These are phyloP conservation scores for Prorops nasuta DNA, from an alignment of 1,140 invertebrate genomes.

Conservation along the genomic window DNA sequence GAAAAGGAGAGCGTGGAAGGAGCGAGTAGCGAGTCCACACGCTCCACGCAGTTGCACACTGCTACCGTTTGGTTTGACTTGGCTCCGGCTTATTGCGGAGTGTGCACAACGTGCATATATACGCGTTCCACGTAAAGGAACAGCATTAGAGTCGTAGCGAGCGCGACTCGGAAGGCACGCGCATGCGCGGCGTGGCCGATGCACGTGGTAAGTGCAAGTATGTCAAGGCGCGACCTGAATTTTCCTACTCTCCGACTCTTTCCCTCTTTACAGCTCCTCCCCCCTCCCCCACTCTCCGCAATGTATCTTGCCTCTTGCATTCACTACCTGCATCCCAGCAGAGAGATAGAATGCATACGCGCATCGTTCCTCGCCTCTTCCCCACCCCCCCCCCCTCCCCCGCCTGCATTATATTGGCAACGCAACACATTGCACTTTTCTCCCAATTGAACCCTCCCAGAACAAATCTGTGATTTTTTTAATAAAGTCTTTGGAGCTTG, in stretches of 20 bases:
- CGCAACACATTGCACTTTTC: slow-evolving; percentile 11
- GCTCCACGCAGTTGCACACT: too few relatives aligned
- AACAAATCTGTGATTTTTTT: too few relatives aligned
- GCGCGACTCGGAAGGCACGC: slow-evolving; percentile 28
- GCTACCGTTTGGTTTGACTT: too few relatives aligned
- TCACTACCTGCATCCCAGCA: neutral
- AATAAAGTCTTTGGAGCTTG: too few relatives aligned
- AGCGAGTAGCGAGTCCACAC: too few relatives aligned
- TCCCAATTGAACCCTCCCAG: too few relatives aligned
- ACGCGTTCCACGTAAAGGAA: too few relatives aligned
- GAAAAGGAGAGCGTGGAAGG: too few relatives aligned
- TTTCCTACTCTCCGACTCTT: slow-evolving; percentile 48
- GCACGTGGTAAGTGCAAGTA: slow-evolving; percentile 57
- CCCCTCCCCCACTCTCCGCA: slow-evolving; percentile 21
- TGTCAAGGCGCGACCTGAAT: slow-evolving; percentile 60
- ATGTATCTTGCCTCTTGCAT: neutral
- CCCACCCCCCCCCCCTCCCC: neutral
- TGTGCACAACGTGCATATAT: too few relatives aligned
- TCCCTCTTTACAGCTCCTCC: slow-evolving; percentile 12
- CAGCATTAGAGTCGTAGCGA: too few relatives aligned
- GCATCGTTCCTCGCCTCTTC: neutral
- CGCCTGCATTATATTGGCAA: neutral
- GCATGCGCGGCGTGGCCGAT: slow-evolving; percentile 46
- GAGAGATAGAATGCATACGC: neutral
- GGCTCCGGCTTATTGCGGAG: too few relatives aligned